These are phyloP conservation scores for Leucoraja erinaceus DNA, from an alignment of 2,113 vertebrate genomes.

Conservation along the genomic window DNA sequence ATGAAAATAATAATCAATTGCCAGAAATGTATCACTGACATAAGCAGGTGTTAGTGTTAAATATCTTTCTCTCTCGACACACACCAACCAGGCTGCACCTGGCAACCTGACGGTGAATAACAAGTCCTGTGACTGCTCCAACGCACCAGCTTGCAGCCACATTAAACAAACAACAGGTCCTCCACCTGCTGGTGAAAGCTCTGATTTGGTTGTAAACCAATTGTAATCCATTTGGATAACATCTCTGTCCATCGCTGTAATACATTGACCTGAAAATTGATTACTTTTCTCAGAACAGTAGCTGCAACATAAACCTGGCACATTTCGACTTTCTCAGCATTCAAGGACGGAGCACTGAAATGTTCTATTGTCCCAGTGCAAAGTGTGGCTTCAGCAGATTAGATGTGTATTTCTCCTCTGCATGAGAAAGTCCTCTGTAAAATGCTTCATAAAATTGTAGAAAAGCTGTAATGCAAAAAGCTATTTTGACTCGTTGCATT, in stretches of 20 bases:
- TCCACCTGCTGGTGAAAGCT: conserved; percentile 52
- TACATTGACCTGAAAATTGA: background rate
- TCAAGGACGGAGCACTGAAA: background rate
- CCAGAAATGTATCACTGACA: conserved; percentile 46
- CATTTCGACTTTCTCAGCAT: background rate
- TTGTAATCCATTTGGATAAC: conserved; percentile 39
- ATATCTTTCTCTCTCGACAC: conserved; percentile 49
- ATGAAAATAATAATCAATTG: background rate
- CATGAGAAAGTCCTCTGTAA: background rate
- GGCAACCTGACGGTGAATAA: conserved; percentile 55
- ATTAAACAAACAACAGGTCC: conserved; percentile 62
- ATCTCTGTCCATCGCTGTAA: background rate
- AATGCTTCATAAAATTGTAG: too few species aligned
- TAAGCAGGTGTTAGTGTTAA: conserved; percentile 60
- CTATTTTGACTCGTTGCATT: too few species aligned
- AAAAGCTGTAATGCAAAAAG: too few species aligned
- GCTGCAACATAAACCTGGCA: background rate
- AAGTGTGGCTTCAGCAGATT: background rate
- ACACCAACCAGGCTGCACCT: conserved; percentile 54
- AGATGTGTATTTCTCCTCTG: background rate
- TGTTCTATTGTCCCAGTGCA: background rate
- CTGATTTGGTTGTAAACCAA: conserved; percentile 41
- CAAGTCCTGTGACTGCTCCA: conserved; percentile 52
- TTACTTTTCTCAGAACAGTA: background rate
- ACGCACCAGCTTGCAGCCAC: conserved; percentile 44